Evolutionary conservation across 2,113 vertebrate genomes (phyloP), one percentile per base, ranked within the genome.

Genomic region (Sigmodon hispidus): DNA sequence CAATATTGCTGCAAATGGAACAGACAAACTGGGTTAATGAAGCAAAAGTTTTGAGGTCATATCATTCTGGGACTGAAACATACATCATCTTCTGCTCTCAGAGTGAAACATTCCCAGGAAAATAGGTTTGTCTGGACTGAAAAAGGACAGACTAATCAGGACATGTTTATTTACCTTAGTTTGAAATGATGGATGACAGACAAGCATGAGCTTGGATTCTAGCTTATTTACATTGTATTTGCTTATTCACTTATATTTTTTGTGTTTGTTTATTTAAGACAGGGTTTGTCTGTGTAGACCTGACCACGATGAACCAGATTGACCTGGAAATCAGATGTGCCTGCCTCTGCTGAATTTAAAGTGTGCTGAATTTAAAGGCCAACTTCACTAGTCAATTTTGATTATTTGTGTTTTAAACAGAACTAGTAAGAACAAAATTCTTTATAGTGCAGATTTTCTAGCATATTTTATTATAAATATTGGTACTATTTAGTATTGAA

Each of bases 161-260:
- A 48, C 8, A 43, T 16, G 57, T 65, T 61, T 87, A 59, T 69
- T 83, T 57, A 50, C 8, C 48, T 85, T 26, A 72, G 31, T 89
- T 93, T 75, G 13, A 90, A 91, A 90, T 50, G n/a, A 59, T 12
- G 48, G 24, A 87, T 80, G 77, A n/a, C 43, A 91, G 88, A 94
- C 36, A 79, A 96, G 73, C 13, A 43, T 11, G 79, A 17, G 50
- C 6, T 31, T 77, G 2, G 11, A 69, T 63, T 43, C n/a, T 83
- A 9, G 12, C 73, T 83, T 72, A 36, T 55, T 45, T 87, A 31
- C 10, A 9, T 70, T 70, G n/a, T 70, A 70, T n/a, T 70, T 70
- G n/a, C 7, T n/a, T 70, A 70, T n/a, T 70, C 19, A 70, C 36
- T n/a, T 70, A n/a, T n/a, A n/a, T 70, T n/a, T n/a, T 70, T 70